phyloP scores from a whole-genome alignment of 2,113 vertebrate genomes.

The Acinonyx jubatus region DNA sequence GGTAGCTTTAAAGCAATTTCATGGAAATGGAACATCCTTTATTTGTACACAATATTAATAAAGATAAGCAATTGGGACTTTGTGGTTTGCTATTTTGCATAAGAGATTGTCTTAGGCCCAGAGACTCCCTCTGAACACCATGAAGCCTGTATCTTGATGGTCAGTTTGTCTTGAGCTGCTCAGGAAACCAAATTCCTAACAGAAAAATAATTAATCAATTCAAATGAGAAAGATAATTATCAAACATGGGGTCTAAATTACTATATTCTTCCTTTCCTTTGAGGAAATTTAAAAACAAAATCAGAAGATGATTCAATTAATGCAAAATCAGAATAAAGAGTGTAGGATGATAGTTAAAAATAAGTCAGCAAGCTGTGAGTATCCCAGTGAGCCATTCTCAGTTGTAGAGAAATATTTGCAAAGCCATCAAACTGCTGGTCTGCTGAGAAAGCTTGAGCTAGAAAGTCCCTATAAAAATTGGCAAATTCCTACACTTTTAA shows the following conservation, averaged over 20 bases:
- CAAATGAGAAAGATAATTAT: neutral
- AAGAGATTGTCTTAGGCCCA: neutral
- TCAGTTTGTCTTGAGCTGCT: neutral
- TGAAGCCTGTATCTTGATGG: neutral
- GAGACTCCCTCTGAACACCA: neutral
- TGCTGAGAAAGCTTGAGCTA: neutral
- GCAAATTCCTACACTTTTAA: neutral
- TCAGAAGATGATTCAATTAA: neutral
- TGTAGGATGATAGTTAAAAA: neutral
- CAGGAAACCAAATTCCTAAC: neutral
- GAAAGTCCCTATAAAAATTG: too few relatives aligned
- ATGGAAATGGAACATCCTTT: neutral
- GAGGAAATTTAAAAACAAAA: constrained; percentile 18
- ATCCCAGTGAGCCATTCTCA: neutral
- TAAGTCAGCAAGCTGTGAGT: neutral
- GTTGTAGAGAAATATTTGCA: neutral
- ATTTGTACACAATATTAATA: neutral
- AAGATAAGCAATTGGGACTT: neutral
- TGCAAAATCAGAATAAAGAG: neutral
- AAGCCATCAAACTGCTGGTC: neutral
- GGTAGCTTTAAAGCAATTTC: neutral
- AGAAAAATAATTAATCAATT: neutral
- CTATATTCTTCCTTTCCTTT: neutral
- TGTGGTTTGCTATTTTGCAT: neutral
- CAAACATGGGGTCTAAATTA: neutral